phyloP scores from a whole-genome alignment of 2,888 invertebrate genomes.

The Ctena decussata region DNA sequence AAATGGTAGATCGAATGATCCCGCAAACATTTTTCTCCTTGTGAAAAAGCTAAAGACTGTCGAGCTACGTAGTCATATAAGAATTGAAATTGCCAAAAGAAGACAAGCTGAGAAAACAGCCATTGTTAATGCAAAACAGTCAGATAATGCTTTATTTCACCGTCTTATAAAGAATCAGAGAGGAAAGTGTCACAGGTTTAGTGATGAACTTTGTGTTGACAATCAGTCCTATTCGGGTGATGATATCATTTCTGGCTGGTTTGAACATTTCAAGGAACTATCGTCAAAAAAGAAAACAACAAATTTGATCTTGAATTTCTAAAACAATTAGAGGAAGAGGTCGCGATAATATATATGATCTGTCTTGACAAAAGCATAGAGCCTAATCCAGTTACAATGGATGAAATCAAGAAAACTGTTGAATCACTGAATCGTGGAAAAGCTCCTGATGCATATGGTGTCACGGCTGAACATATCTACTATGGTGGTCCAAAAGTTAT shows the following conservation, averaged over 20 bases:
- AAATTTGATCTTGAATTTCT: background rate
- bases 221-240: background rate
- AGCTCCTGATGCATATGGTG: slow-evolving; percentile 4
- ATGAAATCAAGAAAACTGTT: background rate
- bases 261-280: background rate
- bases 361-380: background rate
- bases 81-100: background rate
- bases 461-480: slow-evolving; percentile 4
- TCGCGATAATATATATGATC: slow-evolving; percentile 3
- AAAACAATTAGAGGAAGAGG: background rate
- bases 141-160: background rate
- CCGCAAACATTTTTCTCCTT: background rate
- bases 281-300: background rate
- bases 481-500: background rate
- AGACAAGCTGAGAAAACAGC: background rate
- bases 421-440: background rate
- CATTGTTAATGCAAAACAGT: background rate
- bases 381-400: background rate
- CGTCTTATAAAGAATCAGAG: background rate
- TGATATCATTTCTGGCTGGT: background rate
- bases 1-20: slow-evolving; percentile 14
- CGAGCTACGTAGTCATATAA: background rate
- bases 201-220: background rate
- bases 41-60: slow-evolving; percentile 9
- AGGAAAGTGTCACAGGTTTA: background rate